Evolutionary conservation across 2,113 vertebrate species (phyloP).

Genomic region (Gallinago undulata): DNA sequence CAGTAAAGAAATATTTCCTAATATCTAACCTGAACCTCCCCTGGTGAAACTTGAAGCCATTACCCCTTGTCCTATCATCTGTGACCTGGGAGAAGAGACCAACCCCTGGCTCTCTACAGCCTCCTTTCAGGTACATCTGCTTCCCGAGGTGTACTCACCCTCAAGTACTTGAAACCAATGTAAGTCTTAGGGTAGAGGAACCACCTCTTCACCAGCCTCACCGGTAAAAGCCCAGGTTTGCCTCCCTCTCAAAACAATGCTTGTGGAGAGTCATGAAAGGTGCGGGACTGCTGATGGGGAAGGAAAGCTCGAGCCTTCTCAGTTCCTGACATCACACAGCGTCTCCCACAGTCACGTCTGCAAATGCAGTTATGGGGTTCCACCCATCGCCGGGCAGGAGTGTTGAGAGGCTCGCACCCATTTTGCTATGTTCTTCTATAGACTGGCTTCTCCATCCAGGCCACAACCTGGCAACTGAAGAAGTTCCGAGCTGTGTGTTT

Average conservation of each 20-base stretch:
- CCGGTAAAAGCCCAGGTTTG: not conserved
- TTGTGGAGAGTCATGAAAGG: not conserved
- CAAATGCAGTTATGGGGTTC: not conserved
- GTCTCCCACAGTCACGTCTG: not conserved
- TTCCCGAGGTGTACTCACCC: not conserved
- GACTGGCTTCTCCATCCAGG: not conserved
- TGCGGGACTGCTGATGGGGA: not conserved
- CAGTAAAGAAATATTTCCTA: too few relatives aligned
- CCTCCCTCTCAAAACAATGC: not conserved
- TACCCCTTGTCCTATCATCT: too few relatives aligned
- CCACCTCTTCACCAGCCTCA: not conserved
- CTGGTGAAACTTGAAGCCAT: too few relatives aligned
- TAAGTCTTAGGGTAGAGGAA: not conserved
- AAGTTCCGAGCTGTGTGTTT: not conserved
- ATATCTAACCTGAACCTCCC: too few relatives aligned
- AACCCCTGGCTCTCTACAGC: too few relatives aligned
- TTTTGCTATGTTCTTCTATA: not conserved
- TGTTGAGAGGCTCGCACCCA: accelerated
- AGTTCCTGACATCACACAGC: not conserved
- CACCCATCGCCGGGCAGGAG: not conserved
- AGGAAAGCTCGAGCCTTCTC: not conserved
- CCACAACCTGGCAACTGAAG: not conserved
- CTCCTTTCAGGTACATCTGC: not conserved
- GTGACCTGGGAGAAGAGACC: too few relatives aligned
- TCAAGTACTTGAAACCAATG: not conserved